These are phyloP conservation scores for Stictocephala bisonia DNA, from an alignment of 2,888 invertebrate species.

Conservation along the genomic window DNA sequence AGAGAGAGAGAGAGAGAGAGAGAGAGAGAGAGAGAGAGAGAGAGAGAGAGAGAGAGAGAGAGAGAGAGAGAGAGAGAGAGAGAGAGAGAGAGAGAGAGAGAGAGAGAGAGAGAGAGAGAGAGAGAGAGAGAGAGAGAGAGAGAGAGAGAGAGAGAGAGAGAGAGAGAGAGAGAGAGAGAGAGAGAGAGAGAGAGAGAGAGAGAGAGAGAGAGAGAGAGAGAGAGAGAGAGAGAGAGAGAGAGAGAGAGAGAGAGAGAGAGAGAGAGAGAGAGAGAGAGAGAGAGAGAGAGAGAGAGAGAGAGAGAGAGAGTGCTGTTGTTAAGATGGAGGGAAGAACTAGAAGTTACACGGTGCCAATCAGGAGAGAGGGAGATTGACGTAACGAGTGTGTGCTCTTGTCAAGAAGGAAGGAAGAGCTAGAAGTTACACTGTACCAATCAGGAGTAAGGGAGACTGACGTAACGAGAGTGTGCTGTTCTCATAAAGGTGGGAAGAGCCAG, in stretches of 20 bases:
- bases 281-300: conserved; percentile 26
- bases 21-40: conserved; percentile 6
- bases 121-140: too few relatives aligned
- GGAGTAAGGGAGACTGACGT: too few relatives aligned
- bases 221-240: neutral
- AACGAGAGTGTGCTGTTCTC: too few relatives aligned
- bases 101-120: neutral
- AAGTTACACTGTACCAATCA: too few relatives aligned
- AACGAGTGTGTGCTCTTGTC: too few relatives aligned
- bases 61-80: too few relatives aligned
- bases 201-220: neutral
- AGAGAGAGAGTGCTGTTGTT: neutral
- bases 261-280: neutral
- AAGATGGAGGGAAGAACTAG: too few relatives aligned
- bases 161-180: conserved; percentile 42
- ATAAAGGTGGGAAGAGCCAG: too few relatives aligned
- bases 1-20: neutral
- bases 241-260: neutral
- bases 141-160: neutral
- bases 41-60: conserved; percentile 4
- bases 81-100: too few relatives aligned
- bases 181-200: conserved; percentile 6
- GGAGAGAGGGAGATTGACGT: too few relatives aligned
- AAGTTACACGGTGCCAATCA: too few relatives aligned
- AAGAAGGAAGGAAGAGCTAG: too few relatives aligned